Percentiles rank a stretch among this genome's conserved stretches.
Evolutionary conservation across 1,140 invertebrate genomes (phyloP).

Genomic region (Monochamus saltuarius): DNA sequence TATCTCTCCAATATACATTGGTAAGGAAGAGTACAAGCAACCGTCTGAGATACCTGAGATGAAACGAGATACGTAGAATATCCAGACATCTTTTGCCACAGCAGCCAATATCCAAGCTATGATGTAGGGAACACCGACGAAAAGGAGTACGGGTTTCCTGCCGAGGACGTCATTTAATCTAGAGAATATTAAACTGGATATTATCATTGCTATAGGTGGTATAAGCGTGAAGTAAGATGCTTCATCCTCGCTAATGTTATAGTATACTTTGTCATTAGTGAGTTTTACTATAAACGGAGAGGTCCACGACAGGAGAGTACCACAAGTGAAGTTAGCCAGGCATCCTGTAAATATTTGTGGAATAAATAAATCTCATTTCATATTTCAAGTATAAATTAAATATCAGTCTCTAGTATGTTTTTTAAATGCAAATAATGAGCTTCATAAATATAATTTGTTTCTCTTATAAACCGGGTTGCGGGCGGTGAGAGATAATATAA

Average conservation of each 20-base stretch:
- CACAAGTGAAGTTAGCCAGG: slow-evolving; percentile 63
- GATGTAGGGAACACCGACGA: slow-evolving; percentile 18
- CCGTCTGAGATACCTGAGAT: slow-evolving; percentile 35
- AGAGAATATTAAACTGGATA: slow-evolving; percentile 14
- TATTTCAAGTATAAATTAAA: no score
- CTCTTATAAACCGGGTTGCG: no score
- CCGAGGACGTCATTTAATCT: slow-evolving; percentile 22
- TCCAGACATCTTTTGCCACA: slow-evolving; percentile 11
- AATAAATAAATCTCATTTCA: no score
- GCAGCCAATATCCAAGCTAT: slow-evolving; percentile 19
- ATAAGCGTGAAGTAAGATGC: no score
- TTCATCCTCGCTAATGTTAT: no score
- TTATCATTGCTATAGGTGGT: slow-evolving; percentile 52
- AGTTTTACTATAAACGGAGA: no score
- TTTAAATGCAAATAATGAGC: no score
- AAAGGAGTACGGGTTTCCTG: slow-evolving; percentile 20
- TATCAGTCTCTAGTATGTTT: no score
- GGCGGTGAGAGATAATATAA: no score
- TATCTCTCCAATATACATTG: slow-evolving; percentile 65
- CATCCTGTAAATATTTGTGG: slow-evolving; percentile 43
- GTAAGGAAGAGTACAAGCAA: slow-evolving; percentile 39
- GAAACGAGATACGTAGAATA: slow-evolving; percentile 26
- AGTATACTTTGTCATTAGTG: no score
- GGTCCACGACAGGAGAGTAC: slow-evolving; percentile 54
- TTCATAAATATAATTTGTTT: no score